A percentile compares a stretch with the other conserved stretches of the same genome.
These are phyloP conservation scores for Prunella fulvescens DNA, from an alignment of 2,113 vertebrate genomes.

Conservation along the genomic window DNA sequence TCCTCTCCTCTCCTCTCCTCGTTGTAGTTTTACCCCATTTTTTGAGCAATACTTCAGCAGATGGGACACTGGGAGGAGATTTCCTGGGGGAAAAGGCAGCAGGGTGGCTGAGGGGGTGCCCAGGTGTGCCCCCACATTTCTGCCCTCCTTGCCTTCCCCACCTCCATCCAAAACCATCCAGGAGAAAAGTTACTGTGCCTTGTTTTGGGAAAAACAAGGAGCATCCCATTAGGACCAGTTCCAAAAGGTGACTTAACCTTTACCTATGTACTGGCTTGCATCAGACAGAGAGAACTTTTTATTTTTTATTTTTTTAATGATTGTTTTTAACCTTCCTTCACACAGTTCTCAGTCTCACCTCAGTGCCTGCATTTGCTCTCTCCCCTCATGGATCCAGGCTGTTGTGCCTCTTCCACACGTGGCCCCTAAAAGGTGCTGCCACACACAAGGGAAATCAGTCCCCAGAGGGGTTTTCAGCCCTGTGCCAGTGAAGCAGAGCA, in stretches of 20 bases:
- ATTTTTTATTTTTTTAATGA: background rate
- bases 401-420: background rate
- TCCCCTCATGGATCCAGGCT: background rate
- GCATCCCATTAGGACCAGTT: background rate
- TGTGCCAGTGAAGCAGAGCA: background rate
- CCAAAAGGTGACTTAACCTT: constrained; percentile 30
- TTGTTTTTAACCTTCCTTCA: background rate
- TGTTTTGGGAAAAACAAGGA: background rate
- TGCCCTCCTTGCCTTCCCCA: background rate
- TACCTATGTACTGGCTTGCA: background rate
- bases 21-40: background rate
- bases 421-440: background rate
- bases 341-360: background rate
- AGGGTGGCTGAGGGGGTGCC: background rate
- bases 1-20: background rate
- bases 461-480: background rate
- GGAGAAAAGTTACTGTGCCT: background rate
- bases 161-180: background rate
- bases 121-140: background rate
- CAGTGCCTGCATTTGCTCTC: background rate
- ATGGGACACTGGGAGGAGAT: background rate
- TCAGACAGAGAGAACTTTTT: background rate
- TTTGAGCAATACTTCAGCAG: constrained; percentile 9
- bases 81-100: background rate
- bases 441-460: background rate